phyloP scores from a whole-genome alignment of 2,888 invertebrate genomes.

The Conomelus anceps region DNA sequence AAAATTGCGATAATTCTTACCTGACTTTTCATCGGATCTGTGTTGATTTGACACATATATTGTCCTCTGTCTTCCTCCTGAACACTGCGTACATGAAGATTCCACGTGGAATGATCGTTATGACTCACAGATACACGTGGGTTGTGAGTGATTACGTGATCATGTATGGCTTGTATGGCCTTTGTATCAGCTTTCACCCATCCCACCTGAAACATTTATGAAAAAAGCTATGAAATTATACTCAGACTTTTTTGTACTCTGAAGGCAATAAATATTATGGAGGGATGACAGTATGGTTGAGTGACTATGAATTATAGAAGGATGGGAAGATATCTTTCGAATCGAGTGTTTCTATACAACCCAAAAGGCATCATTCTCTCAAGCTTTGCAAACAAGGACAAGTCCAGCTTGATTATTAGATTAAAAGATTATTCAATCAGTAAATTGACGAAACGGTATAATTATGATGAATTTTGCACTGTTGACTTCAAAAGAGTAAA shows the following conservation, averaged over 20 bases:
- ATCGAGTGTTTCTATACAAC: too few relatives aligned
- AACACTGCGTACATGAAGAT: constrained; percentile 66
- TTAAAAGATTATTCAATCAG: too few relatives aligned
- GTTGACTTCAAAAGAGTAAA: too few relatives aligned
- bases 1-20: constrained; percentile 48
- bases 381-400: too few relatives aligned
- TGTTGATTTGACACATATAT: constrained; percentile 93
- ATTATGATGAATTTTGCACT: too few relatives aligned
- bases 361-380: too few relatives aligned
- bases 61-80: constrained; percentile 82
- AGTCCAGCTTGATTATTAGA: too few relatives aligned
- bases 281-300: too few relatives aligned
- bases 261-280: neutral
- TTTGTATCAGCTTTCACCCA: constrained; percentile 92
- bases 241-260: neutral
- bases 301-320: too few relatives aligned
- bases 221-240: neutral
- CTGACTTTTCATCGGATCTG: constrained; percentile 91
- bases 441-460: too few relatives aligned
- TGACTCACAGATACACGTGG: constrained; percentile 78
- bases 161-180: constrained; percentile 87
- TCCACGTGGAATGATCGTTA: constrained; percentile 81
- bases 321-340: too few relatives aligned
- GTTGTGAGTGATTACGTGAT: constrained; percentile 88
- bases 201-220: constrained; percentile 60